Base-by-base conservation (phyloP, 2,888 invertebrate species). In the Plebejus melissa region DNA sequence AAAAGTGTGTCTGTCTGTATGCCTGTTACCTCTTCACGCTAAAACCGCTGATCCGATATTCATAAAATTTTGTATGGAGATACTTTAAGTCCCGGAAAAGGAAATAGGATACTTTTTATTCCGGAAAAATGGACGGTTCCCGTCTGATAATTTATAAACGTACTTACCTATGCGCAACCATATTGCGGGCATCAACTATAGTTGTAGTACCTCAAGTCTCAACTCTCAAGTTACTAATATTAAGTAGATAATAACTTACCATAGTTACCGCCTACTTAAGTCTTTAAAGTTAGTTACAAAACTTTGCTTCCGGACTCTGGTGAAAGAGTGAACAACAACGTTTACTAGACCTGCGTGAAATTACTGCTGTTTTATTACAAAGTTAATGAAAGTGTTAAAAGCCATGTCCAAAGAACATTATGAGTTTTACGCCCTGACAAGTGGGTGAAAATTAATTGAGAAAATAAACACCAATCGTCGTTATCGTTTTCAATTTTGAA, bases 391-490 rank as follows among this genome's bases (percentile, higher is more conserved):
- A 89, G 86, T 86, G 82, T 79, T 88, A 90, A 84, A 83, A 83
- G 80, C 85, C 93, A 90, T 92, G 84, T 84, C 93, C 84, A 75
- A 78, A 87, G 76, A 81, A 82, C 85, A 86, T 93, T 87, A 90
- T 85, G 84, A 80, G 78, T 85, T 90, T 91, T 87, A 91, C 90
- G 89, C 88, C 85, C 89, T 91, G 84, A 90, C 90, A 91, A 90
- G 86, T 90, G 85, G 85, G 86, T 85, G 86, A 89, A 90, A 91
- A 90, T 91, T 87, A 90, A 88, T 89, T 89, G 85, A 81, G 81
- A 80, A 83, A 82, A 84, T 86, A 87, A 88, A 86, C 84, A 81
- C 80, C 69, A 76, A 82, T 81, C 81, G 81, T 79, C 83, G 81
- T 82, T 85, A 82, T 83, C 78, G 82, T 78, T 82, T 84, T 78